Base-by-base conservation (phyloP, 2,888 invertebrate species). In the Thecophora atra region DNA sequence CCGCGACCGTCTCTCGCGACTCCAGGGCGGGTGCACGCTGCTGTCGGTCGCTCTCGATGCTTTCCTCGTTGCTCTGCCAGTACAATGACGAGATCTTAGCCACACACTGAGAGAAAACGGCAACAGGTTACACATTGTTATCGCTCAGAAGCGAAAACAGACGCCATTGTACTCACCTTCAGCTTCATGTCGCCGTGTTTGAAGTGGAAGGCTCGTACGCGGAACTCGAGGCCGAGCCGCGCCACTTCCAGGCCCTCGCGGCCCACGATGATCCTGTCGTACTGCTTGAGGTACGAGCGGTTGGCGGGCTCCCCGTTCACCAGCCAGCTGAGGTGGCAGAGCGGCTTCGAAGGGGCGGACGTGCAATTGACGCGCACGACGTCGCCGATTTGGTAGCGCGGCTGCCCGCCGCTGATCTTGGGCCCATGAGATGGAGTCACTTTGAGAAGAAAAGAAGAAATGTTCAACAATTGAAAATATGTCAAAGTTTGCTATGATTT, bases 51-150 rank as follows among this genome's bases (percentile, higher is more conserved):
- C 94, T 93, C 84, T 94, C 93, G 63, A 95, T 94, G 82, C 94
- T 94, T 84, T 94, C 94, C 85, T 95, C 95, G 86, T 95, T 95
- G 84, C 93, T 94, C 80, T 93, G 90, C 91, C 93, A 93, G 87
- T 95, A 95, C 60, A 95, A 91, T 13, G 93, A 93, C 69, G 93
- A 94, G 85, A 95, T 95, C 79, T 93, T 94, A 69, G 95, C 95
- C 83, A 94, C 89, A 88, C 96, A 96, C 91, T 90, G 85, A n/a
- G 21, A 3, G 15, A 56, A 26, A 2, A 62, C 7, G 3, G 7
- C 11, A 63, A 67, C n/a, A n/a, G n/a, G n/a, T n/a, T n/a, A n/a
- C n/a, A n/a, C n/a, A n/a, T n/a, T n/a, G n/a, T n/a, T n/a, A n/a
- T n/a, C n/a, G n/a, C n/a, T n/a, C n/a, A n/a, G n/a, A n/a, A n/a